Percentiles rank a stretch among this genome's conserved stretches.
Evolutionary conservation across 2,113 vertebrate species (phyloP).

Genomic region (Poicephalus meyeri): DNA sequence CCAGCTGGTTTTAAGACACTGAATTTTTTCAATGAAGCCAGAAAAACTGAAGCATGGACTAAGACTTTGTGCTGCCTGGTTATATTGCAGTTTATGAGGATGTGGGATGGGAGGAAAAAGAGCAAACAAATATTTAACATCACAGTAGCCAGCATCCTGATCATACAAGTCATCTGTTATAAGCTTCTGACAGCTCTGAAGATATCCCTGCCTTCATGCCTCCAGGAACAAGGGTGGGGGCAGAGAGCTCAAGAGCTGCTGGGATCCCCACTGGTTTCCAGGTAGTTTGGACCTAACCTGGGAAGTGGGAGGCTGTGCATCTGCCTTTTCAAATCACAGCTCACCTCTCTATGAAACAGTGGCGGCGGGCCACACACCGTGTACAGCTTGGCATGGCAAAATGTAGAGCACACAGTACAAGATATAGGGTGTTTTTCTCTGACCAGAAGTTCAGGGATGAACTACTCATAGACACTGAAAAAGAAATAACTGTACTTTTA

Average conservation of each 20-base stretch:
- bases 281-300: not conserved
- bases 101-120: not conserved
- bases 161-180: not conserved
- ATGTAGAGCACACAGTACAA: not conserved
- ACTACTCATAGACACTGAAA: not conserved
- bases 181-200: not conserved
- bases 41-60: not conserved
- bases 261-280: not conserved
- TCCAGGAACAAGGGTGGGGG: not conserved
- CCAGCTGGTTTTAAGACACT: constrained; percentile 33
- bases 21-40: constrained; percentile 26
- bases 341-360: fast-evolving
- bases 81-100: not conserved
- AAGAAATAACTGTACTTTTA: not conserved
- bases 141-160: not conserved
- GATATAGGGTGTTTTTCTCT: not conserved
- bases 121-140: not conserved
- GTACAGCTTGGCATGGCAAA: not conserved
- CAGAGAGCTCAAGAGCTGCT: not conserved
- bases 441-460: not conserved
- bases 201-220: not conserved
- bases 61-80: not conserved
- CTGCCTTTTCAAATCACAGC: not conserved
- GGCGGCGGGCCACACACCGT: not conserved
- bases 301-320: not conserved